Percentiles rank a stretch among this genome's conserved stretches.
Evolutionary conservation across 2,113 vertebrate genomes (phyloP).

Genomic region (Vimba vimba): DNA sequence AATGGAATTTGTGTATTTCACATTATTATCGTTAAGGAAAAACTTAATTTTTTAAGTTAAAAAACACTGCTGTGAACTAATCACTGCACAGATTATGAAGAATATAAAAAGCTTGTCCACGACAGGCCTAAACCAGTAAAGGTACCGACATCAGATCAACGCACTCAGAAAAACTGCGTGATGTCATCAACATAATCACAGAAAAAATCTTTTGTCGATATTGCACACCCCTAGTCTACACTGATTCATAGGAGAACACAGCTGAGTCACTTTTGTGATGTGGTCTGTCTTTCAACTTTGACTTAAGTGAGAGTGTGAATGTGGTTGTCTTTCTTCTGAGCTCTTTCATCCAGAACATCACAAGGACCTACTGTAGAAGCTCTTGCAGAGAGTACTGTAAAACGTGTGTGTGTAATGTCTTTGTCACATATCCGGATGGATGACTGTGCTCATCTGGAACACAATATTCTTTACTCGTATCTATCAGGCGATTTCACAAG

Average conservation of each 20-base stretch:
- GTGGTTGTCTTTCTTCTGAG: background rate
- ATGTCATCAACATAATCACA: background rate
- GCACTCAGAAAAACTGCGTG: background rate
- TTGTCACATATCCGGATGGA: background rate
- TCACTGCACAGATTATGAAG: background rate
- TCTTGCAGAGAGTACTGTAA: background rate
- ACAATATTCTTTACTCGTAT: background rate
- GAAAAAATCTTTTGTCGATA: background rate
- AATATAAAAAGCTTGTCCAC: background rate
- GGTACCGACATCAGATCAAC: background rate
- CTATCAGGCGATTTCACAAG: slow-evolving; percentile 14
- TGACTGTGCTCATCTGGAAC: background rate
- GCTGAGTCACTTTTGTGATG: background rate
- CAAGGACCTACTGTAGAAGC: background rate
- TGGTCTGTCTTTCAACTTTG: background rate
- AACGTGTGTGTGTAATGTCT: background rate
- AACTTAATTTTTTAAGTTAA: too few species aligned
- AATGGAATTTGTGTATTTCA: too few species aligned
- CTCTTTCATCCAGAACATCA: background rate
- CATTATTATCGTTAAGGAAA: too few species aligned
- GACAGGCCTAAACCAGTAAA: background rate
- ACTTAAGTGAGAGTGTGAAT: background rate
- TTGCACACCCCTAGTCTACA: background rate
- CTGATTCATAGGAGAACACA: background rate
- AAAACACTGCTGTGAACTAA: too few species aligned